phyloP scores from a whole-genome alignment of 2,797 vertebrate species.

The Bovichtus variegatus region DNA sequence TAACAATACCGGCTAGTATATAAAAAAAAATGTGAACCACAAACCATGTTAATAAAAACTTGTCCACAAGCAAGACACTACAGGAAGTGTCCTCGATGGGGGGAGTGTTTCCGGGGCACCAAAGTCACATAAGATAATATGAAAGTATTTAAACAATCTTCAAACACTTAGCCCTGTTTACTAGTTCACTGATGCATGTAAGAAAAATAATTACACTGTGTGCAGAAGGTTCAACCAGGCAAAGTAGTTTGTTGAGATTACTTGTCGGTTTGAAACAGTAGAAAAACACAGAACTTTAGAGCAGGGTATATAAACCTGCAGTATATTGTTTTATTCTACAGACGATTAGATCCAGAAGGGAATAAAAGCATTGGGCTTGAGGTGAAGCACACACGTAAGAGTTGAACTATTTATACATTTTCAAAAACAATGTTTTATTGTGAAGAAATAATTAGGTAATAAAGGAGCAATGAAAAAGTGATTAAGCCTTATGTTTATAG shows the following conservation, averaged over 20 bases:
- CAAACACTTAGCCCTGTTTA: background rate
- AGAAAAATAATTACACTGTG: background rate
- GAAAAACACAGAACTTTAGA: background rate
- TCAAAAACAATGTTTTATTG: background rate
- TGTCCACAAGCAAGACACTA: background rate
- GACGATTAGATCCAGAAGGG: background rate
- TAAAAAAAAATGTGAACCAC: background rate
- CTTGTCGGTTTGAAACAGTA: background rate
- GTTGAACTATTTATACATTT: background rate
- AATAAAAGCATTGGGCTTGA: background rate
- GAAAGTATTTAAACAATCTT: background rate
- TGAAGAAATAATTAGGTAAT: background rate
- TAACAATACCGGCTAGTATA: accelerated
- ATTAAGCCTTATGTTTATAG: background rate
- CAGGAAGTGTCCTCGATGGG: background rate
- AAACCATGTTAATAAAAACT: background rate
- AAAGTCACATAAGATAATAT: background rate
- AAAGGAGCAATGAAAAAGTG: background rate
- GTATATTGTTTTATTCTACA: background rate
- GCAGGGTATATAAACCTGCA: too few relatives aligned
- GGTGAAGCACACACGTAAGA: background rate
- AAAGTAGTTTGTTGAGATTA: background rate
- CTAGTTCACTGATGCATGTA: background rate
- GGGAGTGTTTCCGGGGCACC: constrained; percentile 51
- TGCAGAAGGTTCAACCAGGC: background rate